Base-by-base conservation (phyloP, 2,888 invertebrate species). In the Mesorhabditis sp. region DNA sequence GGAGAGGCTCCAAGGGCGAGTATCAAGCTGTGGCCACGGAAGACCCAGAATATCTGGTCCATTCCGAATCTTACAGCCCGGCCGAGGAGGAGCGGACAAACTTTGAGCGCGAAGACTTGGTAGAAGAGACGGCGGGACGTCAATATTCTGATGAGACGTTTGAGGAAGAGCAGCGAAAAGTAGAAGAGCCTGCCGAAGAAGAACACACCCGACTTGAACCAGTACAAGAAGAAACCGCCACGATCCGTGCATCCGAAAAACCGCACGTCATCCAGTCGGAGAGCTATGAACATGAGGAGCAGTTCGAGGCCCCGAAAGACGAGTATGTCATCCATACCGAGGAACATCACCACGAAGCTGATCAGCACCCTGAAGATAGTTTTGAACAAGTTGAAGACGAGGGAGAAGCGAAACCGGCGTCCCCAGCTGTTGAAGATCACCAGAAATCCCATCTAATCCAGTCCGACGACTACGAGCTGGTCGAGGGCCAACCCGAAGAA, bases 391-490 rank as follows among this genome's bases (percentile, higher is more conserved):
- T 50, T 50, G 58, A 50, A 50, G 58, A 1, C 7, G 58, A 50
- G 58, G 2, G 58, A 50, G 58, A 50, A 50, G 58, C 1, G 2
- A 50, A 28, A 28, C 66, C 68, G 28, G 64, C 68, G 10, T 7
- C 58, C 44, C 45, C 28, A 63, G 45, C 44, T 58, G 45, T 66
- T 4, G 67, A 50, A 6, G 66, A 64, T n/a, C 68, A 70, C 4
- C 68, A 70, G 43, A 68, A 68, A 13, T 43, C 65, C 41, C 72
- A 70, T 62, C 58, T 72, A 43, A 69, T 74, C 10, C 74, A 72
- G 41, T 71, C 73, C 13, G 63, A 65, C 13, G 72, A 73, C 6
- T 72, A 72, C 45, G 66, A 67, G 5, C 43, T 43, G 7, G 15
- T 28, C 28, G 28, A 28, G 28, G 28, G 28, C 28, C 28, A 28